Evolutionary conservation across 2,797 vertebrate species (phyloP), one percentile per base, ranked within the genome.

Genomic region (Parotocinclus haroldoi): DNA sequence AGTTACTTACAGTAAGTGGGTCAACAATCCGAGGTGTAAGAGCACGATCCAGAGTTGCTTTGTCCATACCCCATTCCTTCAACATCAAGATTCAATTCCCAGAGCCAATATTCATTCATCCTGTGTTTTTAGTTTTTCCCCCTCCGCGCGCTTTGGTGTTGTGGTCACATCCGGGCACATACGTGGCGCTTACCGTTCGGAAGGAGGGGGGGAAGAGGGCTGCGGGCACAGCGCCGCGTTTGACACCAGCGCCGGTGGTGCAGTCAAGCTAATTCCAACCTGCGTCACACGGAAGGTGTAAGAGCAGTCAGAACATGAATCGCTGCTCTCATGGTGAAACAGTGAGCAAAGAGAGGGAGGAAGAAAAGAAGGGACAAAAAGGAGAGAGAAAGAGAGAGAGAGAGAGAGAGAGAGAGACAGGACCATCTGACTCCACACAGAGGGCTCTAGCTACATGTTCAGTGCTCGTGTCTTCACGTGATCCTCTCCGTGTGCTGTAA

Each of bases 271-370:
- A 93, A 92, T 93, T 92, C 93, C 92, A 91, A 95, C 95, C 95
- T 98, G 95, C 91, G 95, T 96, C 94, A 98, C 93, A 96, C 93
- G 87, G 90, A 88, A 90, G 89, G 89, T 77, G 93, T 93, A 93
- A 94, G 87, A 94, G 93, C 93, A 88, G 89, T 91, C 87, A 92
- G 89, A 88, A 88, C 78, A 84, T 81, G 71, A 81, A 86, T 83
- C 84, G 82, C 82, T 74, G 60, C 63, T 69, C 60, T 54, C 76
- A 63, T 63, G 63, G 52, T 59, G 66, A 73, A 71, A 78, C 58
- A 77, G 63, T 76, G 53, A 87, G 86, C 73, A 84, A 82, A 82
- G 80, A 78, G 73, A 76, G 82, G 82, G 85, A 60, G 63, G 72
- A 75, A 81, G 84, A 84, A 45, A 50, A 66, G 78, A 78, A 69